phyloP scores from a whole-genome alignment of 2,797 vertebrate species.

The Apogon hyalosoma region DNA sequence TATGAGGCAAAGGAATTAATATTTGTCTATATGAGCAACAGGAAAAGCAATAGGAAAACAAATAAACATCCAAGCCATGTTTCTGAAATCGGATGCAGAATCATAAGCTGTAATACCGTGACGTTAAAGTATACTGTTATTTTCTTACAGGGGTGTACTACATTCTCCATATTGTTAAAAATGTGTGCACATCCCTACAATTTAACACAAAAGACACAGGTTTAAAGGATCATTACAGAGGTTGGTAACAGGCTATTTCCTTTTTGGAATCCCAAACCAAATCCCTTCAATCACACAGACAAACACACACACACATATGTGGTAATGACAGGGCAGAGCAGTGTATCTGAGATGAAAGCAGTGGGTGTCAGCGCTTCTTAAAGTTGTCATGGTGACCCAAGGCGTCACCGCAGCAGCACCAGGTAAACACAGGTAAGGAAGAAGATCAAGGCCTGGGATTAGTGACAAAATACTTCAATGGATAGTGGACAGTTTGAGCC shows the following conservation, averaged over 20 bases:
- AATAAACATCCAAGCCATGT: too few species aligned
- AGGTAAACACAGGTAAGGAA: conserved; percentile 73
- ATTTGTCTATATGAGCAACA: too few species aligned
- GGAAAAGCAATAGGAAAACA: too few species aligned
- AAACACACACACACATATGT: background rate
- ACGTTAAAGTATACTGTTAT: too few species aligned
- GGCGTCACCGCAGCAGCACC: conserved; percentile 48
- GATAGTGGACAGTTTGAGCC: conserved; percentile 11
- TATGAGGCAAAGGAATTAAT: too few species aligned
- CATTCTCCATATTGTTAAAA: too few species aligned
- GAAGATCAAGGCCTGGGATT: conserved; percentile 51
- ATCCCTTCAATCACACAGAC: conserved; percentile 29
- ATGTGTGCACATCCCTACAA: conserved; percentile 1
- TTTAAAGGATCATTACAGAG: conserved; percentile 64
- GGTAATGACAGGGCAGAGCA: conserved; percentile 67
- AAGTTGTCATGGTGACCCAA: conserved; percentile 36
- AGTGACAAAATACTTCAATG: conserved; percentile 40
- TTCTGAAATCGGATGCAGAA: too few species aligned
- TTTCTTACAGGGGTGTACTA: too few species aligned
- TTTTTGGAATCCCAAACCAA: conserved; percentile 34
- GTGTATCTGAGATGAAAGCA: conserved; percentile 67
- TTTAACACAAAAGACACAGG: conserved; percentile 26
- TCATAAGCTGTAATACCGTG: too few species aligned
- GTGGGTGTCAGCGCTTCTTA: conserved; percentile 8
- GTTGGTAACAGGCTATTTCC: conserved; percentile 48